Conservation (phyloP, 2,113 vertebrate genomes). For the Nestor notabilis region DNA sequence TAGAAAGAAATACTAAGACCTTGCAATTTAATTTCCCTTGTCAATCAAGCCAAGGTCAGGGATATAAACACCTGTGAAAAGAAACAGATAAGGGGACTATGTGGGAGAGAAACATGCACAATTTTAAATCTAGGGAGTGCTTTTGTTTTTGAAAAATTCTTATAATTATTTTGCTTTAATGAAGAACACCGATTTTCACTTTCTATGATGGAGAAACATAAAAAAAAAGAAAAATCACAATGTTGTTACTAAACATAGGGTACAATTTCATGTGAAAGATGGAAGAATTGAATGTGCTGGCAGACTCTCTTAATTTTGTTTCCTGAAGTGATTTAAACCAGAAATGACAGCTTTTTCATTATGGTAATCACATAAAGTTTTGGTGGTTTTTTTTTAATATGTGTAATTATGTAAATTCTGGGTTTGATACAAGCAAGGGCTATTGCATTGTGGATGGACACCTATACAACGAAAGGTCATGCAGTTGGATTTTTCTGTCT, state of each 20-base stretch:
- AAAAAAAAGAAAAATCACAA: not conserved
- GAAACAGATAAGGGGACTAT: not conserved
- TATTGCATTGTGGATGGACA: not conserved
- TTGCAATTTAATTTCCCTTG: not conserved
- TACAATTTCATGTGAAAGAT: conserved; percentile 61
- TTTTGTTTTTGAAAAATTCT: conserved; percentile 14
- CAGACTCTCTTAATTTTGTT: conserved; percentile 56
- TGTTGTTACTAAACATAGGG: conserved; percentile 17
- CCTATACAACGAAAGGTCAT: not conserved
- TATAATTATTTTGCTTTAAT: not conserved
- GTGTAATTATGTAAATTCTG: conserved; percentile 50
- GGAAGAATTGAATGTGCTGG: conserved; percentile 19
- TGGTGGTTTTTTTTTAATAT: conserved; percentile 23
- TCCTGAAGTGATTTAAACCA: conserved; percentile 43
- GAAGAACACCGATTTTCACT: not conserved
- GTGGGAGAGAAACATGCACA: not conserved
- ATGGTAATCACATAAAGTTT: conserved; percentile 26
- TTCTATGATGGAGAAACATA: not conserved
- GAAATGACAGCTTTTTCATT: conserved; percentile 64
- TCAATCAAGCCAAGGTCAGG: not conserved
- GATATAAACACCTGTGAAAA: not conserved
- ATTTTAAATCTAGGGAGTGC: not conserved
- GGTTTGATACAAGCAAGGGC: conserved; percentile 21
- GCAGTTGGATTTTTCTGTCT: not conserved
- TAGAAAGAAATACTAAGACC: not conserved